These are phyloP conservation scores for Iselma pallidipennis DNA, from an alignment of 2,888 invertebrate species.

Conservation along the genomic window DNA sequence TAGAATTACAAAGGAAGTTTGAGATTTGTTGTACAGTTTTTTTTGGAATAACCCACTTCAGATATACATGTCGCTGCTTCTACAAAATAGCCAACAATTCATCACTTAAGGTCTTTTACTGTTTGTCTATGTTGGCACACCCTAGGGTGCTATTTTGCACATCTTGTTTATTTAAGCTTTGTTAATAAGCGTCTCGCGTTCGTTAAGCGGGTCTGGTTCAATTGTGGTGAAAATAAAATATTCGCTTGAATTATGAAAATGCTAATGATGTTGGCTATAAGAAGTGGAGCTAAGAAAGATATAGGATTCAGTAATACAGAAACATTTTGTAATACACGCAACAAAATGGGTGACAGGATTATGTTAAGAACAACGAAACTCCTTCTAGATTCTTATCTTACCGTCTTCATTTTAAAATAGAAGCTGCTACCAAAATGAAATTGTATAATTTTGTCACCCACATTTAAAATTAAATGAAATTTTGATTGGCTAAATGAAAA, in stretches of 20 bases:
- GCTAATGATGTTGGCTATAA: too few species aligned
- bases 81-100: conserved; percentile 14
- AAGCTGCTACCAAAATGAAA: not conserved
- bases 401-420: not conserved
- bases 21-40: too few species aligned
- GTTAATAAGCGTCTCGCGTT: conserved; percentile 15
- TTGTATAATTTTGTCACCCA: not conserved
- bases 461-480: too few species aligned
- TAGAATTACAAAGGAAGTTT: too few species aligned
- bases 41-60: conserved; percentile 3
- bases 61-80: not conserved
- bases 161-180: conserved; percentile 23
- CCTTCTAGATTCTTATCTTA: not conserved
- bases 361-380: conserved; percentile 13
- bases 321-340: not conserved
- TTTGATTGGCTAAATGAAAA: too few species aligned
- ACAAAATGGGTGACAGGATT: conserved; percentile 23
- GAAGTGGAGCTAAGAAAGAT: not conserved
- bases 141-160: conserved; percentile 17
- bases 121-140: conserved; percentile 6
- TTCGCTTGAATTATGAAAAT: conserved; percentile 28
- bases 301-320: not conserved
- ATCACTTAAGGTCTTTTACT: not conserved
- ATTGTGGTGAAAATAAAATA: conserved; percentile 28
- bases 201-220: conserved; percentile 17